Evolutionary conservation across 23 tunicate genomes (phyloP), one percentile per base, ranked within the genome.

Genomic region (Trididemnum nubilum): DNA sequence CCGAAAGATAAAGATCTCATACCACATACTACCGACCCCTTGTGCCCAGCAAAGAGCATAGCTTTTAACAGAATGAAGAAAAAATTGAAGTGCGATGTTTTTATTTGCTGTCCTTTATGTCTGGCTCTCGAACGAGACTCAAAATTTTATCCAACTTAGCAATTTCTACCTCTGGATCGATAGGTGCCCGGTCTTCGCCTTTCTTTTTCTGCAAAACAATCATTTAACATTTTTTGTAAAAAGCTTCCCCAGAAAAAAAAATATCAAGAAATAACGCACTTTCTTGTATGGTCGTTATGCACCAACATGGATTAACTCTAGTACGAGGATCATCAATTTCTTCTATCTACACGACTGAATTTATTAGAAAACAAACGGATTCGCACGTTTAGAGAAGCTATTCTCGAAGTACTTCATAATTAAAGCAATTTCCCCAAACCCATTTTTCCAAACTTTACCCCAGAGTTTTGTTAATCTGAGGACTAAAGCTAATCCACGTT

Each of bases 101-200:
- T 61, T 79, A 87, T 73, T 87, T 80, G 22, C 74, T 87, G 29
- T 88, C 93, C 71, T 88, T 87, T 81, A 61, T 82, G 74, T 80
- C 87, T 12, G 98, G 98, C 35, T 93, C 98, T 33, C 98, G 82
- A 2, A 93, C 98, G 32, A 93, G 88, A 34, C 90, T 88, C 26
- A 93, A 73, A 36, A 93, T 88, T 67, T 93, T 93, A 36, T 93
- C 98, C 40, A 93, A 78, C 74, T 93, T 93, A 9, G 89, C 93
- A 59, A 87, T 78, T 52, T 93, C 98, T 29, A 88, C 39, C 34
- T 93, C 93, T 19, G 84, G 89, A 78, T 93, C 98, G 33, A 93
- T 84, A 23, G 86, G 72, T 34, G 76, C 44, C 23, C 76, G 59
- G 78, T 88, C 89, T 88, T 93, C 98, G 18, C 98, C 98, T 72